Conservation (phyloP, 2,888 invertebrate genomes). For the Neoaliturus tenellus region DNA sequence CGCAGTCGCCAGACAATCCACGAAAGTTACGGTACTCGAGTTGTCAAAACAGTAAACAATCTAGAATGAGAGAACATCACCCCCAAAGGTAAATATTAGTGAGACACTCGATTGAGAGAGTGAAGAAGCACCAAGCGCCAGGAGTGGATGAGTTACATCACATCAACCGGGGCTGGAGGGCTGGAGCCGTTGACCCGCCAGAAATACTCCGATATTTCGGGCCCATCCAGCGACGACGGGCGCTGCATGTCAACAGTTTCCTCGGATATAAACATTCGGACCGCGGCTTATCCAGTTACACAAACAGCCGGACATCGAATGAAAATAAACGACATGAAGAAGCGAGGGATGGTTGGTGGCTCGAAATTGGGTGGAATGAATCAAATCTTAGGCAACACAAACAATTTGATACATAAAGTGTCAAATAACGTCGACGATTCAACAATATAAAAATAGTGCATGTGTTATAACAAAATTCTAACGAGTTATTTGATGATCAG, state of each 20-base stretch:
- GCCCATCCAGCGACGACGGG: not conserved
- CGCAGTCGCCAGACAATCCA: too few relatives aligned
- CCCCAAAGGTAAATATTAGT: not conserved
- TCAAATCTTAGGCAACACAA: too few relatives aligned
- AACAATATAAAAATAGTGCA: too few relatives aligned
- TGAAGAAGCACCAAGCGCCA: not conserved
- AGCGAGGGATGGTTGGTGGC: too few relatives aligned
- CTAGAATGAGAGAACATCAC: not conserved
- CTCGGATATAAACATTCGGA: not conserved
- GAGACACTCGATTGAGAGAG: too few relatives aligned
- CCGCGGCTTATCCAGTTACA: conserved; percentile 14
- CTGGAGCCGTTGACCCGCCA: conserved; percentile 35
- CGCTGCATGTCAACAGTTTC: not conserved
- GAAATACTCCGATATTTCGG: conserved; percentile 32
- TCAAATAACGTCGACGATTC: not conserved
- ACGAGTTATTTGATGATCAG: too few relatives aligned
- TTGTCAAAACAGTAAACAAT: not conserved
- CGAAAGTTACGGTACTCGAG: not conserved
- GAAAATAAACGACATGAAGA: too few relatives aligned
- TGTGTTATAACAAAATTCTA: too few relatives aligned
- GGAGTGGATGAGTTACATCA: not conserved
- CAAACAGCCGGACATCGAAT: not conserved
- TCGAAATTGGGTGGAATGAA: too few relatives aligned
- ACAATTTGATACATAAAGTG: too few relatives aligned
- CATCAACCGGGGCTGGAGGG: not conserved